phyloP scores from a whole-genome alignment of 2,113 vertebrate genomes.

The Zosterops borbonicus region DNA sequence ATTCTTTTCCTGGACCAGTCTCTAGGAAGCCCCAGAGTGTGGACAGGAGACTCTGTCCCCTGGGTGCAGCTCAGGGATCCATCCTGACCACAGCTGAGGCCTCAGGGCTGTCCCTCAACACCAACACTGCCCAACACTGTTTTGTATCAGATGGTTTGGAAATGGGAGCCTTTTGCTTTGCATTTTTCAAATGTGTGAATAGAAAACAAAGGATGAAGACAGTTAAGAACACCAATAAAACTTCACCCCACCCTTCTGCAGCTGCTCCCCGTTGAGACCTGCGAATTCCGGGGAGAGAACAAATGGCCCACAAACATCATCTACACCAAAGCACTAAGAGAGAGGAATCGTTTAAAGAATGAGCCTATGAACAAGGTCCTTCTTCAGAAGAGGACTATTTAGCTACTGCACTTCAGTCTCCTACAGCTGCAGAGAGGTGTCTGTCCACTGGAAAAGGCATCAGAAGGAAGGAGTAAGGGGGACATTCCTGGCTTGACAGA shows the following conservation, averaged over 20 bases:
- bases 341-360: not conserved
- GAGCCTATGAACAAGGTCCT: not conserved
- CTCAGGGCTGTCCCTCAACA: not conserved
- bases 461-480: not conserved
- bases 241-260: not conserved
- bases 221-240: not conserved
- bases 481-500: not conserved
- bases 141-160: not conserved
- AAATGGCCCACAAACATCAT: not conserved
- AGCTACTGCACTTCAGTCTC: not conserved
- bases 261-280: not conserved
- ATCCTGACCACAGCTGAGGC: not conserved
- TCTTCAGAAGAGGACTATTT: not conserved
- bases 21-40: not conserved
- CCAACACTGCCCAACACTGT: fast-evolving
- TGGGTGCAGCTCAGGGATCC: not conserved
- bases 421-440: not conserved
- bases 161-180: not conserved
- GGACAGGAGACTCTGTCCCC: not conserved
- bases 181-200: not conserved
- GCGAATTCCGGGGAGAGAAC: not conserved
- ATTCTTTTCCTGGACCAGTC: not conserved
- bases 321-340: not conserved
- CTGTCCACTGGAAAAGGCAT: not conserved
- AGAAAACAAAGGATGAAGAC: not conserved